Evolutionary conservation across 2,888 invertebrate genomes (phyloP).

Genomic region (Conistra vaccinii): DNA sequence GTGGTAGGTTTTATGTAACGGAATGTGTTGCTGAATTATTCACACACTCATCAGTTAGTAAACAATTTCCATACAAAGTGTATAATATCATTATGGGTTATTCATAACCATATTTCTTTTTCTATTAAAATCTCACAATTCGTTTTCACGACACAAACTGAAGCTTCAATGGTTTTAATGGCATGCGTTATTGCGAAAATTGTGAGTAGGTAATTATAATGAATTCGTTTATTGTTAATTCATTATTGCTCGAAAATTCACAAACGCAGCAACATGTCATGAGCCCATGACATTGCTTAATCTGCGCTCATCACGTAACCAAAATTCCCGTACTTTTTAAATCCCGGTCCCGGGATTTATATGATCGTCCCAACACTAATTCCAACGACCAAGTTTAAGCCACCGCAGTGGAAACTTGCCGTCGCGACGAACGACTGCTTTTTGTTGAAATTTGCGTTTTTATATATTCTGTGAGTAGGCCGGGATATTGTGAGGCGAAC

Average conservation of each 20-base stretch:
- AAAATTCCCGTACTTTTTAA: constrained; percentile 51
- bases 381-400: constrained; percentile 72
- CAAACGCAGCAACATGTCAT: neutral
- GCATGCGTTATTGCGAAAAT: neutral
- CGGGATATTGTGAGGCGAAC: constrained; percentile 33
- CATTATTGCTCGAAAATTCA: constrained; percentile 1
- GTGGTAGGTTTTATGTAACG: constrained; percentile 9
- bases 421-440: constrained; percentile 63
- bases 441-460: constrained; percentile 73
- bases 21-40: neutral
- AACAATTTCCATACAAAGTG: neutral
- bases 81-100: too few relatives aligned
- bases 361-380: constrained; percentile 65
- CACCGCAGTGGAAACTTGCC: constrained; percentile 69
- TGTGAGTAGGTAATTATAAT: too few relatives aligned
- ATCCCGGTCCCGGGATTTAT: constrained; percentile 57
- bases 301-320: constrained; percentile 49
- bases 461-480: constrained; percentile 58
- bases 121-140: neutral
- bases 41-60: neutral
- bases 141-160: neutral
- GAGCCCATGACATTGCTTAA: constrained; percentile 6
- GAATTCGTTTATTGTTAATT: neutral
- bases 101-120: neutral
- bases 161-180: neutral